phyloP scores from a whole-genome alignment of 1,140 invertebrate species.

The Drosophila busckii region DNA sequence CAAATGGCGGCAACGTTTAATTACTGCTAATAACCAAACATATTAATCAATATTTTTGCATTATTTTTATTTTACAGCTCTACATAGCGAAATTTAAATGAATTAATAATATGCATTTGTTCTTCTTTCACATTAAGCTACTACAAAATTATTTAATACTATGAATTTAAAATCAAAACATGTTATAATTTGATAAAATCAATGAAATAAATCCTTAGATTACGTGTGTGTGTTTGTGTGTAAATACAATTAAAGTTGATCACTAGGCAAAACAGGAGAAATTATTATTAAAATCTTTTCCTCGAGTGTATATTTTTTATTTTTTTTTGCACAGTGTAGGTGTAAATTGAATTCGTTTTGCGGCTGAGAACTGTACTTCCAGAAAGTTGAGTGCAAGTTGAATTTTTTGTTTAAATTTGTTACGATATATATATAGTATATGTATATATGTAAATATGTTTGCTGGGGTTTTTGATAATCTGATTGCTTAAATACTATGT shows the following conservation, averaged over 20 bases:
- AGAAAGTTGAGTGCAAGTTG: too few relatives aligned
- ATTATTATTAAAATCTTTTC: too few relatives aligned
- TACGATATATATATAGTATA: background rate
- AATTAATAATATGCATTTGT: conserved; percentile 3
- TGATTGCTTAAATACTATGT: conserved; percentile 6
- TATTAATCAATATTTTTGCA: background rate
- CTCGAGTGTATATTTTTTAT: too few relatives aligned
- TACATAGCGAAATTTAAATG: too few relatives aligned
- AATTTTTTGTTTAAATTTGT: too few relatives aligned
- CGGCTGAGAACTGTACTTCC: too few relatives aligned
- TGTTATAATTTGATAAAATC: background rate
- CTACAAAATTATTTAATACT: conserved; percentile 12
- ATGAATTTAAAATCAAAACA: conserved; percentile 4
- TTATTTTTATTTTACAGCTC: background rate
- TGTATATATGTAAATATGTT: conserved; percentile 5
- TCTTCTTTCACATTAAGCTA: conserved; percentile 1
- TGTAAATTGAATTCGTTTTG: too few relatives aligned
- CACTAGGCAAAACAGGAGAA: too few relatives aligned
- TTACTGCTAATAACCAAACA: background rate
- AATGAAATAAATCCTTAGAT: too few relatives aligned
- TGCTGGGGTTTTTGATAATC: conserved; percentile 1
- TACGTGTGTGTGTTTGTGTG: too few relatives aligned
- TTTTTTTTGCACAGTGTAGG: too few relatives aligned
- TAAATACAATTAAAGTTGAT: too few relatives aligned
- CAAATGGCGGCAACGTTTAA: background rate